A percentile compares a stretch with the other conserved stretches of the same genome.
Evolutionary conservation across 1,140 invertebrate species (phyloP).

Genomic region (Trachymyrmex cornetzi): DNA sequence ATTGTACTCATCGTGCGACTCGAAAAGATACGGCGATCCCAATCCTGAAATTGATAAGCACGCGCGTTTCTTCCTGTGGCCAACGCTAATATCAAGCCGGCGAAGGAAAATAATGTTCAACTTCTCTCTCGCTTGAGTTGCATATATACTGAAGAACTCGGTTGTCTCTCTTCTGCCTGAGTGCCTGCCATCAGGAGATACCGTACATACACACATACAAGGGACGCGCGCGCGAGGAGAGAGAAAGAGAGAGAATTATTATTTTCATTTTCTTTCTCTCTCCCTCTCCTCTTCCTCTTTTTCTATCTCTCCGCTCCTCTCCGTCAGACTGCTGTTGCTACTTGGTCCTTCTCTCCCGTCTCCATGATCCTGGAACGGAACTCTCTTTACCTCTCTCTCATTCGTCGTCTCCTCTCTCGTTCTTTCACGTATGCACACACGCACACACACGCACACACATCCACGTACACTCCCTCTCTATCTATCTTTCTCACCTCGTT

Average conservation of each 20-base stretch:
- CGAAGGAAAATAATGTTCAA: neutral
- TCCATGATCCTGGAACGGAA: slow-evolving; percentile 44
- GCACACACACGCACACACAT: neutral
- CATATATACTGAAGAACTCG: neutral
- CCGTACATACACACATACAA: neutral
- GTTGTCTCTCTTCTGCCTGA: slow-evolving; percentile 13
- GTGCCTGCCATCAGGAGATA: slow-evolving; percentile 20
- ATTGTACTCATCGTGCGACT: slow-evolving; percentile 43
- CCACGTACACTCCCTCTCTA: neutral
- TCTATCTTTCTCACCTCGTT: slow-evolving; percentile 8
- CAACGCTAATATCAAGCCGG: neutral
- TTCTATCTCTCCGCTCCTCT: slow-evolving; percentile 48
- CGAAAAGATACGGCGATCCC: neutral
- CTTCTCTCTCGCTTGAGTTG: neutral
- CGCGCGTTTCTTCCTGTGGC: neutral
- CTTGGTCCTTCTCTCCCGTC: slow-evolving; percentile 27
- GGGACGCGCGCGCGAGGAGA: neutral
- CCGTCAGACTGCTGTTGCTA: slow-evolving; percentile 24
- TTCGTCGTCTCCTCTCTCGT: neutral
- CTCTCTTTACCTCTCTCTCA: slow-evolving; percentile 39
- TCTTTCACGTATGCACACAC: slow-evolving; percentile 5
- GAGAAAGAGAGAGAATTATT: neutral
- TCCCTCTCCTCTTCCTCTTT: slow-evolving; percentile 1
- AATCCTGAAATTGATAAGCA: slow-evolving; percentile 5
- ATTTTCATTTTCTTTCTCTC: slow-evolving; percentile 5